Conservation (phyloP, 2,888 invertebrate genomes). For the Sphecodes monilicornis region DNA sequence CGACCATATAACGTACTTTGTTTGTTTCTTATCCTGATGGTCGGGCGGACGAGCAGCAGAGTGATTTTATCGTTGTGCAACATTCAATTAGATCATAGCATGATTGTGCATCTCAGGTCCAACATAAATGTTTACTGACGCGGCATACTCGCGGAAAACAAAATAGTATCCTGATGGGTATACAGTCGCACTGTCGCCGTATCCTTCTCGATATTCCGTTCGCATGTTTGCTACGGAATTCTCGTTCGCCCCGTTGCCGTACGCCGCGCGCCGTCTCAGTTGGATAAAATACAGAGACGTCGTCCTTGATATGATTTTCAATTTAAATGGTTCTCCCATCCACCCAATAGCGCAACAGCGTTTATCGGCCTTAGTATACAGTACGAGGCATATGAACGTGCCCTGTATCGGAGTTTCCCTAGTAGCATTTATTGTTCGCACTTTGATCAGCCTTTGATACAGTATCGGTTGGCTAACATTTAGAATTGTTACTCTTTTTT, state of each 20-base stretch:
- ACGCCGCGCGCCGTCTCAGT: slow-evolving; percentile 1
- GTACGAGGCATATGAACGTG: slow-evolving; percentile 10
- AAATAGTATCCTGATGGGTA: not conserved
- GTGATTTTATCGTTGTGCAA: not conserved
- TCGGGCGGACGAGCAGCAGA: not conserved
- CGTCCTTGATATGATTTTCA: slow-evolving; percentile 34
- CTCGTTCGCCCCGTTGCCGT: slow-evolving; percentile 40
- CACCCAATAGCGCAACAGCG: not conserved
- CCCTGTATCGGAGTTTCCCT: no score
- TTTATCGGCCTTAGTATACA: slow-evolving; percentile 34
- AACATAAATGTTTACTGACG: not conserved
- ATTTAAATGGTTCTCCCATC: slow-evolving; percentile 31
- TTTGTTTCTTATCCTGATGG: not conserved
- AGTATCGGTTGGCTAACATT: no score
- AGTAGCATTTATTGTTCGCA: no score
- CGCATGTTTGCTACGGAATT: slow-evolving; percentile 38
- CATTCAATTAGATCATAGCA: not conserved
- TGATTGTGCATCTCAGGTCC: not conserved
- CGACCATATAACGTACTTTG: not conserved
- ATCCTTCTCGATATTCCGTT: slow-evolving; percentile 51
- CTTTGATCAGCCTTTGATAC: no score
- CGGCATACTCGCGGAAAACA: slow-evolving; percentile 1
- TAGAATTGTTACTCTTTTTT: no score
- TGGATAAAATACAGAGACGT: slow-evolving; percentile 40
- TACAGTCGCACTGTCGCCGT: not conserved